Base-by-base conservation (phyloP, 2,888 invertebrate species). In the Andrena praecox region DNA sequence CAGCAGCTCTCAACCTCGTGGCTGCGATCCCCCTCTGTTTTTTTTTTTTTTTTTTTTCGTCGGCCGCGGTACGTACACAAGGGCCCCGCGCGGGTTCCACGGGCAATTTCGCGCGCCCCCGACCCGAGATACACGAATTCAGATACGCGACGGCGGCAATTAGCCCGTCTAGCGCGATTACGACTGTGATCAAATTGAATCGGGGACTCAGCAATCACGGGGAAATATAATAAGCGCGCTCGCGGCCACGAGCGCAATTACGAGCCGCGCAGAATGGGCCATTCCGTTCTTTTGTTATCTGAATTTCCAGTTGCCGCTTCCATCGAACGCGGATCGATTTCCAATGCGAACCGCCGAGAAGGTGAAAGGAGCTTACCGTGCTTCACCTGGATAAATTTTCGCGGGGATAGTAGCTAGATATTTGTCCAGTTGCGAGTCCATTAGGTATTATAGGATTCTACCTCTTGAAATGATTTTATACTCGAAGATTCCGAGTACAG, bases 1-100 rank as follows among this genome's bases (percentile, higher is more conserved):
- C 87, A 87, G 87, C 76, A 89, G 87, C 84, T 90, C 89, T 89
- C 86, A 80, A 76, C 88, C 64, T 68, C 74, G 27, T 72, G 66
- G 31, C 60, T 0, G 7, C 12, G 56, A 27, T 27, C 33, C 33
- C 67, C 56, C 42, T 31, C 20, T 16, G 59, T 8, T 42, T 35
- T 16, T 72, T 8, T 8, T 42, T 35, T 8, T 42, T 35, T 16
- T 72, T 8, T 8, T 42, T 35, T 16, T 72, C 67, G 66, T 56
- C 29, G 60, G 62, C 52, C 24, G 56, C 31, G 0, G 10, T 35
- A 24, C 48, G 20, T 16, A 20, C 31, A 1, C 0, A 10, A 48
- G 42, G 48, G 42, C 52, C 48, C 60, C 20, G 20, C 20, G 7
- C 20, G 4, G 69, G 20, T 31, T 33, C 60, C 10, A 10, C 31